phyloP scores from a whole-genome alignment of 2,888 invertebrate genomes.

The Dasysyrphus albostriatus region DNA sequence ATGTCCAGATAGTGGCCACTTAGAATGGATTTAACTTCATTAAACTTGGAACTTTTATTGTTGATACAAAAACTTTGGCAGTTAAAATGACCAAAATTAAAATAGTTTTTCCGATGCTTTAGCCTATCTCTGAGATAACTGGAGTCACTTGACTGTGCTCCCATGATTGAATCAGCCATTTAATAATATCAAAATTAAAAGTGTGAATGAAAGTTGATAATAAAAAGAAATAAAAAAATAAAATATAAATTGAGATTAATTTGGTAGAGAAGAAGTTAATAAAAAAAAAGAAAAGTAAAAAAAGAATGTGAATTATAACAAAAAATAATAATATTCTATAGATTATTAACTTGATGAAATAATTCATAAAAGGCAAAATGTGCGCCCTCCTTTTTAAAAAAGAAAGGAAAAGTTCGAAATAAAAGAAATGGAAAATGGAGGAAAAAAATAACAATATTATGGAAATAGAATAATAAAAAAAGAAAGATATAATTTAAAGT shows the following conservation, averaged over 20 bases:
- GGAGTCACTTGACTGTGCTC: constrained; percentile 7
- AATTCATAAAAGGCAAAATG: not conserved
- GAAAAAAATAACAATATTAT: too few species aligned
- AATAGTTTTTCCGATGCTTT: too few species aligned
- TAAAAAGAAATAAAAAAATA: too few species aligned
- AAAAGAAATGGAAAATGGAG: not conserved
- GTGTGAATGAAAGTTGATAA: too few species aligned
- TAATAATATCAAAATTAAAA: too few species aligned
- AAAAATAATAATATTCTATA: not conserved
- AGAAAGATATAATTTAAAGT: too few species aligned
- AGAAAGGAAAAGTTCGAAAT: not conserved
- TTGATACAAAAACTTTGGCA: constrained; percentile 6
- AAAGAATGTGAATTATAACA: too few species aligned
- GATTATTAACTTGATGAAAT: not conserved
- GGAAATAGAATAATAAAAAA: too few species aligned
- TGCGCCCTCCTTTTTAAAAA: not conserved
- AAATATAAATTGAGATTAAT: not conserved
- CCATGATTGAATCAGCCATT: not conserved
- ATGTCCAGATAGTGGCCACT: not conserved
- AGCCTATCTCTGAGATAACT: not conserved
- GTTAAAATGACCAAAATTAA: not conserved
- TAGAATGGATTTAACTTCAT: not conserved
- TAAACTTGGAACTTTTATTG: not conserved
- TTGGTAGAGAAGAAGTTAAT: too few species aligned
- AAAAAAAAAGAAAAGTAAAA: too few species aligned